Conservation (phyloP, 2,113 vertebrate species). For the Sclerurus mexicanus region DNA sequence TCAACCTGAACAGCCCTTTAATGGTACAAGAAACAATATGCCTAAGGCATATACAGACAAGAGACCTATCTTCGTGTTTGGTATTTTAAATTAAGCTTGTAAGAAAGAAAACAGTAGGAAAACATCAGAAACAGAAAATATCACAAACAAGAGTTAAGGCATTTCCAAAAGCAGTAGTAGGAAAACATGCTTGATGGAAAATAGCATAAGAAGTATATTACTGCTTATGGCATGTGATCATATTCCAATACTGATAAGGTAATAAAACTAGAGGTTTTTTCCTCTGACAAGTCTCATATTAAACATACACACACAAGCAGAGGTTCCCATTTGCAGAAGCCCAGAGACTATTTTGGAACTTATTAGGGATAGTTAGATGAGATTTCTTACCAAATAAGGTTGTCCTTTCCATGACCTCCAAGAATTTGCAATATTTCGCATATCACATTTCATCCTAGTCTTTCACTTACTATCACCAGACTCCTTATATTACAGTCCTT, state of each 20-base stretch:
- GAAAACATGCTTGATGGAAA: background rate
- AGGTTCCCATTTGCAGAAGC: background rate
- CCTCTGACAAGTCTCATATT: background rate
- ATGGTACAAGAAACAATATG: background rate
- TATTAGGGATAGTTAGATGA: background rate
- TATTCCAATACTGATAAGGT: background rate
- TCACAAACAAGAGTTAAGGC: background rate
- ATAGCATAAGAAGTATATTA: background rate
- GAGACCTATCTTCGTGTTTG: background rate
- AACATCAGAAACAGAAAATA: background rate
- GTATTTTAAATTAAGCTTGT: background rate
- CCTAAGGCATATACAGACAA: background rate
- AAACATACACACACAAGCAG: background rate
- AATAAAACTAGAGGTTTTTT: background rate
- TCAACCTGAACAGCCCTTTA: background rate
- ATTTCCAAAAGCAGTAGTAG: background rate
- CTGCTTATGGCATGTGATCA: fast-evolving
- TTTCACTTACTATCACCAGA: background rate
- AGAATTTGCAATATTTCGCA: background rate
- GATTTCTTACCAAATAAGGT: background rate
- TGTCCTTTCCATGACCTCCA: background rate
- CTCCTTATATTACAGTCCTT: background rate
- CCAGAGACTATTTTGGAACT: background rate
- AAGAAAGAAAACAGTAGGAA: background rate
- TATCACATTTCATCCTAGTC: background rate